Conservation (phyloP, 2,888 invertebrate species). For the Tinea pellionella region DNA sequence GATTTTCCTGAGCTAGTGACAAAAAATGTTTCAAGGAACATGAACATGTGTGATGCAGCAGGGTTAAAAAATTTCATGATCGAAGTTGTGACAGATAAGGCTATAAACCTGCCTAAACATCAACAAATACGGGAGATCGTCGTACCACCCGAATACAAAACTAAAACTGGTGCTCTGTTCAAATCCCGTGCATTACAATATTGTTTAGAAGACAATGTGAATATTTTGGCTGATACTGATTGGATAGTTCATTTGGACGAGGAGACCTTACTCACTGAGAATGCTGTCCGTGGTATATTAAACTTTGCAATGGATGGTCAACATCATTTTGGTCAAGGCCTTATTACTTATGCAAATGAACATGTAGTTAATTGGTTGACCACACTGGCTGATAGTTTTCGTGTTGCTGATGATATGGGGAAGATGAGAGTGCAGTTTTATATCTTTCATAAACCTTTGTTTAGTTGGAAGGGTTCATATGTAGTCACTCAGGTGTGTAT, state of each 20-base stretch:
- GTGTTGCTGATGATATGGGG: slow-evolving; percentile 98
- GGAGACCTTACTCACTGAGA: slow-evolving; percentile 93
- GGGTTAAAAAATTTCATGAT: slow-evolving; percentile 96
- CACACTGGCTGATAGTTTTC: slow-evolving; percentile 93
- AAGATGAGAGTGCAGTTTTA: slow-evolving; percentile 93
- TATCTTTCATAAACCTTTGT: slow-evolving; percentile 92
- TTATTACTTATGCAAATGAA: slow-evolving; percentile 96
- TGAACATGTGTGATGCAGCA: slow-evolving; percentile 87
- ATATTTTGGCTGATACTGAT: slow-evolving; percentile 85
- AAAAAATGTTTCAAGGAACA: slow-evolving; percentile 86
- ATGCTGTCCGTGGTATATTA: slow-evolving; percentile 88
- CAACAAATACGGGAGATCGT: slow-evolving; percentile 88
- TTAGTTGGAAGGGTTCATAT: slow-evolving; percentile 98
- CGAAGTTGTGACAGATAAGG: slow-evolving; percentile 95
- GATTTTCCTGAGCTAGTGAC: slow-evolving; percentile 93
- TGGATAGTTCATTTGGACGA: slow-evolving; percentile 99
- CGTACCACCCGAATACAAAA: slow-evolving; percentile 87
- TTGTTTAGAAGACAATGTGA: slow-evolving; percentile 91
- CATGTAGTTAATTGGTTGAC: slow-evolving; percentile 97
- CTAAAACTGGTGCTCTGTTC: slow-evolving; percentile 92
- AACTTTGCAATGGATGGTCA: slow-evolving; percentile 96
- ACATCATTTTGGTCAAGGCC: slow-evolving; percentile 94
- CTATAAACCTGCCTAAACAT: slow-evolving; percentile 80
- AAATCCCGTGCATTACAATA: slow-evolving; percentile 96
- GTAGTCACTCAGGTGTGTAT: slow-evolving; percentile 89